phyloP scores from a whole-genome alignment of 2,797 vertebrate genomes.

The Fringilla coelebs region DNA sequence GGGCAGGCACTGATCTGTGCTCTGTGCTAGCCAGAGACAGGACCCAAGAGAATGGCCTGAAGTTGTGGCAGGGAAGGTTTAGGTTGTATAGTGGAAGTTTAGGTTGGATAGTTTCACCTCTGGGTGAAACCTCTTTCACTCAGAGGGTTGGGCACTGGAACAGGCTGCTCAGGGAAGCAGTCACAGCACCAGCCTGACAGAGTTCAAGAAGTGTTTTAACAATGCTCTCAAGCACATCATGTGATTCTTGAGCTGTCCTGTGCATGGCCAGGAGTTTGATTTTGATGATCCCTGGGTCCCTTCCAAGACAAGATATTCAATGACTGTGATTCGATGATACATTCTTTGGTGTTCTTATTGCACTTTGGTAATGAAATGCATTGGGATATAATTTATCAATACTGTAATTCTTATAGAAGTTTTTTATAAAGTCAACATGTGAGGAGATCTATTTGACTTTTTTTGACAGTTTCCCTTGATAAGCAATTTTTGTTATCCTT shows the following conservation, averaged over 20 bases:
- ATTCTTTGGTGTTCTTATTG: background rate
- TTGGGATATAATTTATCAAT: background rate
- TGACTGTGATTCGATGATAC: too few species aligned
- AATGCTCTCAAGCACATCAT: too few species aligned
- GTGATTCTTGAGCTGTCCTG: background rate
- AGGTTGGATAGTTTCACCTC: too few species aligned
- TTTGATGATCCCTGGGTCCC: background rate
- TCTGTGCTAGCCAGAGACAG: background rate
- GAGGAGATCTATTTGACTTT: background rate
- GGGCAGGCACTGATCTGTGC: background rate
- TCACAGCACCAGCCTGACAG: background rate
- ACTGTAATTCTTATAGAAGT: background rate
- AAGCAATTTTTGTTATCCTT: background rate
- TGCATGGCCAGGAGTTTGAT: background rate
- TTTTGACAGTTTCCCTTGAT: background rate
- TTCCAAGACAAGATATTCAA: background rate
- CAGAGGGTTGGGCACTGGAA: rapidly evolving
- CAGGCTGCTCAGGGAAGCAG: background rate
- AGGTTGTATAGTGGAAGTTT: background rate
- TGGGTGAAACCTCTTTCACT: background rate
- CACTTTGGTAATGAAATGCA: background rate
- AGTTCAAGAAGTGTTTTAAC: background rate
- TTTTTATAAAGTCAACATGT: background rate
- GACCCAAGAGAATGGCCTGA: background rate
- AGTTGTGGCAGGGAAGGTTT: background rate